phyloP scores from a whole-genome alignment of 2,113 vertebrate species.

The Mobula hypostoma region DNA sequence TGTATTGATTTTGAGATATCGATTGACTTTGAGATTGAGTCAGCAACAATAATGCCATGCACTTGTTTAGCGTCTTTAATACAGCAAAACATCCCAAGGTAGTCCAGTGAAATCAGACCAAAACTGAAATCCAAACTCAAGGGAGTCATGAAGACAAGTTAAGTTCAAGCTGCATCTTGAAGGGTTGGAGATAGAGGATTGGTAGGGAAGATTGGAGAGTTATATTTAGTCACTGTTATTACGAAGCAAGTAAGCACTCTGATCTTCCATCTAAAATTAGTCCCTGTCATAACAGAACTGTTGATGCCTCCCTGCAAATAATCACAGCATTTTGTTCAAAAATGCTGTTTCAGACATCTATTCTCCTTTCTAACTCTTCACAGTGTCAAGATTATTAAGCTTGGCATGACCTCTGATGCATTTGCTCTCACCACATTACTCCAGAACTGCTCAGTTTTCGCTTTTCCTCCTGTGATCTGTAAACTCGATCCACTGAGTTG shows the following conservation, averaged over 20 bases:
- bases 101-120: neutral
- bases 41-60: neutral
- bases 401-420: neutral
- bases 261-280: neutral
- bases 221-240: neutral
- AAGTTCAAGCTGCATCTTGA: neutral
- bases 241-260: neutral
- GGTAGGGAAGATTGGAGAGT: neutral
- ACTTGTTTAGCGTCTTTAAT: neutral
- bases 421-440: neutral
- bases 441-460: neutral
- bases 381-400: neutral
- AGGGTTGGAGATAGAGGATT: neutral
- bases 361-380: neutral
- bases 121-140: neutral
- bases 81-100: neutral
- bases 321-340: neutral
- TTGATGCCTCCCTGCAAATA: neutral
- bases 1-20: neutral
- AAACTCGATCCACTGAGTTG: neutral
- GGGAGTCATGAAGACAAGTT: neutral
- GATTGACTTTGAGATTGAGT: neutral
- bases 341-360: neutral
- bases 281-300: neutral
- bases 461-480: neutral